Base-by-base conservation (phyloP, 2,113 vertebrate species). In the Rutilus rutilus region DNA sequence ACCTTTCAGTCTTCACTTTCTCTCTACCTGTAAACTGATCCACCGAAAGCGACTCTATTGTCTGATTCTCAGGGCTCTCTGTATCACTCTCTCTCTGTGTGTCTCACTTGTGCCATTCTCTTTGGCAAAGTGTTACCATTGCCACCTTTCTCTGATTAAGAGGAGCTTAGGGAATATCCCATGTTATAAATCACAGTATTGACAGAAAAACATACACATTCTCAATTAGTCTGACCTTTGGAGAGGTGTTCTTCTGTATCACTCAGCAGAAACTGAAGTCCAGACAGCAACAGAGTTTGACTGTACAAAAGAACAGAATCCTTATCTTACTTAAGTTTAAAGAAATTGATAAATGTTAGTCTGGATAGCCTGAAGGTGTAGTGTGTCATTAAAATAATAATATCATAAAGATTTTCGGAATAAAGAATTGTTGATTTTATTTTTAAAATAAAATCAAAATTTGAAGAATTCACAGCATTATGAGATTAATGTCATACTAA, bases 101-200 rank as follows among this genome's bases (percentile, higher is more conserved):
- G 23, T 47, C 11, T 74, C 73, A 47, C 75, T 73, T 78, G 50
- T 50, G 73, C 23, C 25, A 67, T 42, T 85, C 33, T 78, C 60
- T 78, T 15, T 59, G 42, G 36, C 47, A 83, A 6, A 5, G 14
- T 62, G 71, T 80, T 80, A 60, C 36, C 15, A 50, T 19, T 65
- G 60, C 78, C 39, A 67, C 60, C n/a, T 81, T 65, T 67, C 78
- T 27, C 80, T 5, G 77, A 39, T 75, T 75, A 81, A 78, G 42
- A 59, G 2, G 36, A 73, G 69, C 73, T 73, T 8, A 54, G 85
- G 82, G 83, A 74, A 45, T 67, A 78, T 60, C n/a, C 71, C 50
- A 42, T 14, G 78, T 85, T 8, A 89, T 86, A 82, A 89, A 78
- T 86, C 27, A 85, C 52, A 33, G 15, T 77, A 82, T 42, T 75